phyloP scores from a whole-genome alignment of 2,113 vertebrate species.

The Lethenteron camtschaticum region DNA sequence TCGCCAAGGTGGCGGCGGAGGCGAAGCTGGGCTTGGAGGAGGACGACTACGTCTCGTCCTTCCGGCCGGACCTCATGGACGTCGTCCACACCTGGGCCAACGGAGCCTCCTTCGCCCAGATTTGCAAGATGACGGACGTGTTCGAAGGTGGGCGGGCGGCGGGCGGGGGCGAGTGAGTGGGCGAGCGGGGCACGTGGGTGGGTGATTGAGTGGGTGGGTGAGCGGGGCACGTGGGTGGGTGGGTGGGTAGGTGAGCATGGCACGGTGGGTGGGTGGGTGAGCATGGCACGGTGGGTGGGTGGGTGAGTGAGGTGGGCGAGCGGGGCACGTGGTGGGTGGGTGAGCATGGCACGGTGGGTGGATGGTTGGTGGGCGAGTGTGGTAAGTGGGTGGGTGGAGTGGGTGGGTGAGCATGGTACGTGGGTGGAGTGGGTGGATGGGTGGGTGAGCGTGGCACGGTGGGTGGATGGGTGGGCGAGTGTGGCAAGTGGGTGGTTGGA shows the following conservation, averaged over 20 bases:
- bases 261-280: background rate
- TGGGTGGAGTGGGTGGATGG: no score
- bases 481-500: no score
- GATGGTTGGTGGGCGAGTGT: no score
- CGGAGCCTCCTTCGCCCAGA: slow-evolving; percentile 73
- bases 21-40: slow-evolving; percentile 93
- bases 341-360: no score
- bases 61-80: slow-evolving; percentile 87
- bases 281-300: background rate
- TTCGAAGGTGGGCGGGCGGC: slow-evolving; percentile 49
- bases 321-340: background rate
- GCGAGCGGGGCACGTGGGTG: background rate
- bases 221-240: background rate
- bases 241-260: background rate
- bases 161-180: background rate
- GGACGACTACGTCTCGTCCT: slow-evolving; percentile 62
- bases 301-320: background rate
- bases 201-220: background rate
- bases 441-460: no score
- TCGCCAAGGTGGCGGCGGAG: slow-evolving; percentile 89
- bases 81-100: slow-evolving; percentile 87
- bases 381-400: no score
- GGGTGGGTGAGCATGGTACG: no score
- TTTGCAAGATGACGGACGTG: slow-evolving; percentile 98
- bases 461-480: no score